phyloP scores from a whole-genome alignment of 1,140 invertebrate genomes.

The Eufriesea mexicana region DNA sequence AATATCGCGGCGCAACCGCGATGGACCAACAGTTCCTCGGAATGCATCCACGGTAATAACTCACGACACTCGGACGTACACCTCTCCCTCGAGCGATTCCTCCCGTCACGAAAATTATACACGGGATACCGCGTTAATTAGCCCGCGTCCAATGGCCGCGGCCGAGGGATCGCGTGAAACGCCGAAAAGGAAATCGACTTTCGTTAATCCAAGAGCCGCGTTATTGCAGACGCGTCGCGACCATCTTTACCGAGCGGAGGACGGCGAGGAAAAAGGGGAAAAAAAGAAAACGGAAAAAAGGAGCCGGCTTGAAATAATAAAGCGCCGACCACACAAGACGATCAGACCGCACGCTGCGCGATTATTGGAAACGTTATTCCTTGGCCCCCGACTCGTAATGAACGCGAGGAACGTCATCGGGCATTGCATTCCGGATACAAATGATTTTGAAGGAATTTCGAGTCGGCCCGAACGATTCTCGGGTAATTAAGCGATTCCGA shows the following conservation, averaged over 20 bases:
- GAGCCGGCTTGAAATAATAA: slow-evolving; percentile 41
- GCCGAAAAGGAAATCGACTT: slow-evolving; percentile 49
- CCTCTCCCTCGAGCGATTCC: background rate
- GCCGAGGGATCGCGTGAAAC: slow-evolving; percentile 25
- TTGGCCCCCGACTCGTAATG: slow-evolving; percentile 18
- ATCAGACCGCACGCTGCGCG: slow-evolving; percentile 50
- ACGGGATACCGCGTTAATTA: slow-evolving; percentile 52
- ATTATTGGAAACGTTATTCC: slow-evolving; percentile 49
- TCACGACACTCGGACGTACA: background rate
- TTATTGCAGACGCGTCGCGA: slow-evolving; percentile 25
- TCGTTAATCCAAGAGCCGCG: slow-evolving; percentile 47
- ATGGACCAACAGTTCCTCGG: too few relatives aligned
- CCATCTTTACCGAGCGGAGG: slow-evolving; percentile 12
- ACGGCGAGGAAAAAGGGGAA: background rate
- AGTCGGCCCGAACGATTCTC: background rate
- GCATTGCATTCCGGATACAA: slow-evolving; percentile 44
- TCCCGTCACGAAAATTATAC: slow-evolving; percentile 18
- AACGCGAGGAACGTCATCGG: slow-evolving; percentile 16
- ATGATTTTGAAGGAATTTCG: slow-evolving; percentile 20
- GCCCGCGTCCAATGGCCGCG: slow-evolving; percentile 21
- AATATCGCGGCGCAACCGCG: background rate
- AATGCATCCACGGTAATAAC: background rate
- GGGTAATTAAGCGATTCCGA: slow-evolving; percentile 8
- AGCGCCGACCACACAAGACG: slow-evolving; percentile 62
- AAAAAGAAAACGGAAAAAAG: background rate